Percentiles rank a stretch among this genome's conserved stretches.
Evolutionary conservation across 2,113 vertebrate species (phyloP).

Genomic region (Alaudala cheleensis): DNA sequence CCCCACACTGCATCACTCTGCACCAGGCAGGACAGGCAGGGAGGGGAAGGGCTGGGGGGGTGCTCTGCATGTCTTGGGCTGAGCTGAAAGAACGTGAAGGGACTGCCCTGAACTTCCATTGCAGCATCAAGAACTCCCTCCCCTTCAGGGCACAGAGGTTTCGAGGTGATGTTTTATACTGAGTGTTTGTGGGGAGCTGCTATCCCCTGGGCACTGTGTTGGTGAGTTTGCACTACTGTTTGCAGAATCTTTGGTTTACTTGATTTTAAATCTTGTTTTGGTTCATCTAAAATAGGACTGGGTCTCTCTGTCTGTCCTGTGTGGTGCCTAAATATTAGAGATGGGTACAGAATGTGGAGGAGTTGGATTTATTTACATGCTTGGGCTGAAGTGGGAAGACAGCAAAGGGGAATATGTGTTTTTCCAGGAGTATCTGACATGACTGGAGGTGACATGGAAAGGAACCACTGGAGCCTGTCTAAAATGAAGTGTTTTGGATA

Average conservation of each 20-base stretch:
- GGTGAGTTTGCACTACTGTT: not conserved
- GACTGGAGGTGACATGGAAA: accelerated
- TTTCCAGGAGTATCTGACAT: not conserved
- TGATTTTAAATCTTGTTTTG: not conserved
- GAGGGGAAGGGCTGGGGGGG: not conserved
- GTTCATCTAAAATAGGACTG: not conserved
- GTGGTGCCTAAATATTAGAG: not conserved
- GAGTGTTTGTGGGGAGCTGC: not conserved
- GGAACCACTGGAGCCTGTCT: not conserved
- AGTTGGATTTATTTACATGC: not conserved
- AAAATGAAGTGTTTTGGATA: accelerated
- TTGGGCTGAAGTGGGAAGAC: not conserved
- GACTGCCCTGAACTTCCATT: not conserved
- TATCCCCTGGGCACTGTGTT: not conserved
- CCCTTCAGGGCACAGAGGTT: not conserved
- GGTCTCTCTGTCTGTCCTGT: not conserved
- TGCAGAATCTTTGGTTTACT: not conserved
- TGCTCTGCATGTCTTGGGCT: not conserved
- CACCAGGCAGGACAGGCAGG: not conserved
- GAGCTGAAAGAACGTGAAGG: not conserved
- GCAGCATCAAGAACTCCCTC: not conserved
- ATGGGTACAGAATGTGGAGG: not conserved
- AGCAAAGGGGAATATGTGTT: not conserved
- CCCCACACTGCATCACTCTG: accelerated
- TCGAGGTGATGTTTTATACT: not conserved